Conservation (phyloP, 2,113 vertebrate species). For the Tetrax tetrax region DNA sequence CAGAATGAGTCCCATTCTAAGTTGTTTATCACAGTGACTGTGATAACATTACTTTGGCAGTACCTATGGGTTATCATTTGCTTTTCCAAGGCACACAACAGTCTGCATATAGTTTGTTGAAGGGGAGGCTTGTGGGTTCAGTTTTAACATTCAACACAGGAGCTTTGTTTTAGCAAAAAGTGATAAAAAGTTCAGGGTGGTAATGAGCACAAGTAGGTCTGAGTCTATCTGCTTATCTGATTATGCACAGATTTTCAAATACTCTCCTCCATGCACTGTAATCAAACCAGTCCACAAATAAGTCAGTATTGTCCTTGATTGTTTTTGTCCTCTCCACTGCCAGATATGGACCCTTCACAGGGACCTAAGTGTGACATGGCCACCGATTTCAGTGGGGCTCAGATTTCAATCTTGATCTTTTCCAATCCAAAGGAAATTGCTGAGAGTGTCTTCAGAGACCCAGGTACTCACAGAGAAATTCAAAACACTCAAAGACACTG, state of each 20-base stretch:
- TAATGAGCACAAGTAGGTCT: neutral
- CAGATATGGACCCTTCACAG: neutral
- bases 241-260: conserved; percentile 49
- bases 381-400: neutral
- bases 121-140: neutral
- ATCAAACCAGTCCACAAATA: conserved; percentile 51
- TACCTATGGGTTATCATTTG: neutral
- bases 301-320: conserved; percentile 40
- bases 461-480: conserved; percentile 14
- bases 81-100: neutral
- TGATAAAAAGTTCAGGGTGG: neutral
- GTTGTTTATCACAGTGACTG: neutral
- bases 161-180: neutral
- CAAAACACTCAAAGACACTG: conserved; percentile 29
- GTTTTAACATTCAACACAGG: conserved; percentile 7
- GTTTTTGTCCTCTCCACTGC: conserved; percentile 35
- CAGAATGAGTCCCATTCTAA: neutral
- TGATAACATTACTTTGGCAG: neutral
- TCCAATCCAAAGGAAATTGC: neutral
- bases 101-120: neutral
- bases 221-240: conserved; percentile 10
- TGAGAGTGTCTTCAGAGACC: conserved; percentile 6
- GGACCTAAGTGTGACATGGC: neutral
- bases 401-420: conserved; percentile 30
- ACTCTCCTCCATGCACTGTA: neutral